These are phyloP conservation scores for Mormyrus iriodes DNA, from an alignment of 2,113 vertebrate genomes.

Conservation along the genomic window DNA sequence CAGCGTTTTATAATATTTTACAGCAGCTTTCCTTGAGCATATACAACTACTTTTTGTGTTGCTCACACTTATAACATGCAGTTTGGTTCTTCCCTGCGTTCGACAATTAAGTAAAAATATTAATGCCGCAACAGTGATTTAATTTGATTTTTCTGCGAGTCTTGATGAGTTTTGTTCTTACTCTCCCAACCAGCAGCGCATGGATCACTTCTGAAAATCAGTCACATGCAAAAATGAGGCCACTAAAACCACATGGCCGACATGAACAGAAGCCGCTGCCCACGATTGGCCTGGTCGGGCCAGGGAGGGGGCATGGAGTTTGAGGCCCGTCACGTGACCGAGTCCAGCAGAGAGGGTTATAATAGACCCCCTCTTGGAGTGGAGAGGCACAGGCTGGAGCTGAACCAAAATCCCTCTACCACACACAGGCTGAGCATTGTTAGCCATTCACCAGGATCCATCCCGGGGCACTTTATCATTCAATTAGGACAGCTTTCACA, in stretches of 20 bases:
- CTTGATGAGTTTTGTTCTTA: not conserved
- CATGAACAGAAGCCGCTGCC: slow-evolving; percentile 39
- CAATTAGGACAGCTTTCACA: slow-evolving; percentile 79
- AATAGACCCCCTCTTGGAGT: slow-evolving; percentile 68
- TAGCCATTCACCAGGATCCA: slow-evolving; percentile 69
- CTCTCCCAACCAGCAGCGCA: slow-evolving; percentile 2
- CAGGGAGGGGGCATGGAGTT: slow-evolving; percentile 28
- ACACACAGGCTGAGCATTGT: slow-evolving; percentile 75
- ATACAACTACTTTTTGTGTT: not conserved
- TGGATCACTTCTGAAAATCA: slow-evolving; percentile 46
- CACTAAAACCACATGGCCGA: slow-evolving; percentile 48
- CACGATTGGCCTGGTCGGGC: slow-evolving; percentile 43
- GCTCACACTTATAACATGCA: not conserved
- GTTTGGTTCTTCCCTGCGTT: not conserved
- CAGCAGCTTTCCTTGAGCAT: not conserved
- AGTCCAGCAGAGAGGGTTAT: slow-evolving; percentile 66
- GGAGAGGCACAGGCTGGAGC: slow-evolving; percentile 65
- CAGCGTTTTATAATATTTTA: not conserved
- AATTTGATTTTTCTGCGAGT: not conserved
- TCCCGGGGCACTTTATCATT: slow-evolving; percentile 75
- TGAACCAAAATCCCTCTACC: slow-evolving; percentile 69
- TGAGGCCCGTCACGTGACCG: slow-evolving; percentile 52
- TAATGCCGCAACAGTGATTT: not conserved
- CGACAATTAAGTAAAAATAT: not conserved
- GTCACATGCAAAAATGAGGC: slow-evolving; percentile 50